Base-by-base conservation (phyloP, 2,888 invertebrate species). In the Masnerella sp. region DNA sequence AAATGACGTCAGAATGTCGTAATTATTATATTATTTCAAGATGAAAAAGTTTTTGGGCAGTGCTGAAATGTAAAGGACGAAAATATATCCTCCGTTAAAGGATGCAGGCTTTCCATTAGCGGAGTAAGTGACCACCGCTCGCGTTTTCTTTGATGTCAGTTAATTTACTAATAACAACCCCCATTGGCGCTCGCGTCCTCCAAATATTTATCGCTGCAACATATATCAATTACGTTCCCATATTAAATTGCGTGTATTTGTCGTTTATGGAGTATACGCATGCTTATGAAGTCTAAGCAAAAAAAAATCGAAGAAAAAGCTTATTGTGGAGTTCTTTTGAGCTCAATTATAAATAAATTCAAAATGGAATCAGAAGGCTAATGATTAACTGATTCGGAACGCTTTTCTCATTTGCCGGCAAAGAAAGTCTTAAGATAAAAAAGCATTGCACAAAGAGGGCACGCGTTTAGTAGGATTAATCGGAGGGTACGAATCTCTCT, bases 111-210 rank as follows among this genome's bases (percentile, higher is more conserved):
- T 81, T 83, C 83, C 83, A 84, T 78, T 77, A 73, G 69, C 56
- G 25, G 74, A 74, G 74, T 61, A 74, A 74, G 84, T 84, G 86
- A 85, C 83, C 84, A 81, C 74, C 80, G 81, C 34, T 80, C 80
- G 80, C 81, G 80, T 84, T 85, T 87, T 87, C 87, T 87, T 87
- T 87, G 87, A 87, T 87, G 86, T 87, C 84, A 81, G 85, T 87
- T 87, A 87, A 87, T 87, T 87, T 87, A 83, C 87, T 87, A 87
- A 87, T 87, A 87, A 87, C 87, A 82, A 85, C 81, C 81, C 62
- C 61, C 68, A 54, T 73, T 71, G 77, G 74, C 71, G n/a, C 59
- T 72, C 71, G 79, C 80, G 79, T 79, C 84, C 85, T 83, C 85
- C 84, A 87, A 87, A 87, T 87, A 87, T 87, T 87, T 87, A 87